phyloP scores from a whole-genome alignment of 2,113 vertebrate species.

The Laticauda colubrina region DNA sequence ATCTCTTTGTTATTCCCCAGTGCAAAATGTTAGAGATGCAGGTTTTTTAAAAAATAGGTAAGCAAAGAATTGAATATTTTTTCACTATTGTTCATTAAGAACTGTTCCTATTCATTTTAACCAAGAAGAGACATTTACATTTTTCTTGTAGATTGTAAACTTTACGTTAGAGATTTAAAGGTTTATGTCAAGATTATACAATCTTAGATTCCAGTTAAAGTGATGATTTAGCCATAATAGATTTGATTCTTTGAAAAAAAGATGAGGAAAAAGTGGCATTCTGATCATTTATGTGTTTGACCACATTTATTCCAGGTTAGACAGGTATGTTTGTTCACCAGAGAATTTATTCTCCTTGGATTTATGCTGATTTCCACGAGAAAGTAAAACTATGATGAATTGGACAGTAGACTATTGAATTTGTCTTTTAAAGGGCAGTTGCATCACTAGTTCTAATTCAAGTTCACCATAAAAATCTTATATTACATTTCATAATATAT shows the following conservation, averaged over 20 bases:
- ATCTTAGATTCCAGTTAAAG: neutral
- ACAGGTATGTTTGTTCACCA: neutral
- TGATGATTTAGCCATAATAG: neutral
- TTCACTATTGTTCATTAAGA: neutral
- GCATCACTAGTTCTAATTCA: neutral
- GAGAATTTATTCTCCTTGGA: neutral
- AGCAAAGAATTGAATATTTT: neutral
- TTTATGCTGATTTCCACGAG: neutral
- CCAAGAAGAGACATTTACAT: neutral
- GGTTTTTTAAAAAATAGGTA: neutral
- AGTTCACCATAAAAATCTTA: neutral
- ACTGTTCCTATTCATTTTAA: neutral
- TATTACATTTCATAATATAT: neutral
- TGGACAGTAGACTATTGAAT: neutral
- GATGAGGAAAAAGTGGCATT: neutral
- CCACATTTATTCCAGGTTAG: neutral
- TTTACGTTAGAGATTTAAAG: neutral
- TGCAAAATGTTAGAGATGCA: neutral
- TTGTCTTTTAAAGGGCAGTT: neutral
- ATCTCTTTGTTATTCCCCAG: neutral
- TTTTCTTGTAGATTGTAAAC: neutral
- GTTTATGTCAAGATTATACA: neutral
- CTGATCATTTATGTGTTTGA: neutral
- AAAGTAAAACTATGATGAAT: neutral
- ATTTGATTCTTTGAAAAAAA: neutral